Base-by-base conservation (phyloP, 30 jellyfish, hydroid and myxozoan genomes). In the Hydractinia echinata region DNA sequence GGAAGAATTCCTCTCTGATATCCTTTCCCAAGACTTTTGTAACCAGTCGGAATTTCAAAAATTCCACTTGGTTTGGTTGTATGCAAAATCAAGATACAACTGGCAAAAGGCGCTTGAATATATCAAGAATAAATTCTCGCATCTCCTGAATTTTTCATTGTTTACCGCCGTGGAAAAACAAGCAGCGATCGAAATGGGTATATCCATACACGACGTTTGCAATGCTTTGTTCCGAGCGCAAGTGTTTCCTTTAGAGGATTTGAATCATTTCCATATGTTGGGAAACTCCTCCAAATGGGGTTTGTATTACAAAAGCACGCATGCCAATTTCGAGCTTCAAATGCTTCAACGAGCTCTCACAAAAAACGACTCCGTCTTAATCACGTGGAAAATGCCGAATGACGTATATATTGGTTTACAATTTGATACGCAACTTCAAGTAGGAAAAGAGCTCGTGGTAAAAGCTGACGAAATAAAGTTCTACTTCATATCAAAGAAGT, bases 341-440 rank as follows among this genome's bases (percentile, higher is more conserved):
- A 7, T 6, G 60, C 54, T 77, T 53, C 10, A 6, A 7, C 44
- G 30, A 5, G 39, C 11, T 6, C 48, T 77, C 14, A 55, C 85
- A 55, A 6, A 55, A n/a, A 50, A 77, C 11, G 60, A 55, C 55
- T 48, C 19, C 30, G 54, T 53, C 8, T 54, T 77, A 6, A 5
- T 55, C 51, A 53, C 60, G 16, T 54, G 55, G 44, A 67, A 60
- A 77, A 53, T 77, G 85, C 85, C 85, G 13, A 76, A 77, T 77
- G 85, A 77, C 18, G 85, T 77, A 49, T 13, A 44, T 16, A 55
- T 77, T 10, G 56, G 55, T 53, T 54, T 77, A 7, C 73, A 77
- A 18, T 50, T 77, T 44, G 50, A n/a, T 54, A 14, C 56, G 39
- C 53, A 69, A 55, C 76, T 77, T 5, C 51, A n/a, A 54, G 53